These are phyloP conservation scores for Heliothis peltigera DNA, from an alignment of 2,888 invertebrate species.

Conservation along the genomic window DNA sequence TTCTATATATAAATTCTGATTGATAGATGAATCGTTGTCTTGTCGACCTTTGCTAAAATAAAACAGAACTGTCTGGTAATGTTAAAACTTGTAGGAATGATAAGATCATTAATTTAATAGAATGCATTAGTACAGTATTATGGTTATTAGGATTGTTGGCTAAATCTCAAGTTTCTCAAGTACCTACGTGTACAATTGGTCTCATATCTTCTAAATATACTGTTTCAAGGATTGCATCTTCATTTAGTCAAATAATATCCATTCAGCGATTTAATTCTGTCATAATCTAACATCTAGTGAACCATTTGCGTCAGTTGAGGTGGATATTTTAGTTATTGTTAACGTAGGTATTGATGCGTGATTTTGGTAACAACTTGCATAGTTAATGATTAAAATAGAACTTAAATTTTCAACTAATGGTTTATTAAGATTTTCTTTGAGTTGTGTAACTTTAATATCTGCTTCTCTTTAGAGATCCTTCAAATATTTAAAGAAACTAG, in stretches of 20 bases:
- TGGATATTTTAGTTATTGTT: too few relatives aligned
- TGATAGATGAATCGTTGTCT: slow-evolving; percentile 15
- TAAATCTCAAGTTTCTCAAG: slow-evolving; percentile 37
- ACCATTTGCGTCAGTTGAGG: background rate
- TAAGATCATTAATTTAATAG: slow-evolving; percentile 44
- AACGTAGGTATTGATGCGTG: too few relatives aligned
- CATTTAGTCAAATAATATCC: slow-evolving; percentile 27
- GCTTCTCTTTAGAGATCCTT: background rate
- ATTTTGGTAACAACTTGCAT: too few relatives aligned
- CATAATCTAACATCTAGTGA: slow-evolving; percentile 12
- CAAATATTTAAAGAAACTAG: background rate
- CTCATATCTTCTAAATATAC: slow-evolving; percentile 48
- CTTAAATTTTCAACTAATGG: too few relatives aligned
- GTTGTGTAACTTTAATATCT: too few relatives aligned
- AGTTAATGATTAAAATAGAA: too few relatives aligned
- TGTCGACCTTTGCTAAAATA: slow-evolving; percentile 22
- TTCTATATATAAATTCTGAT: slow-evolving; percentile 4
- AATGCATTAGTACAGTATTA: slow-evolving; percentile 47
- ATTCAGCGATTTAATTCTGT: slow-evolving; percentile 22
- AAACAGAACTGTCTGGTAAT: slow-evolving; percentile 29
- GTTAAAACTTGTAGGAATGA: slow-evolving; percentile 30
- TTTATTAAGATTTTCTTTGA: too few relatives aligned
- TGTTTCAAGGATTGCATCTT: slow-evolving; percentile 41
- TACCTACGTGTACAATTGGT: slow-evolving; percentile 29
- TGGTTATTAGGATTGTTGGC: slow-evolving; percentile 48